Conservation (phyloP, 2,888 invertebrate species). For the Stegophylla sp. region DNA sequence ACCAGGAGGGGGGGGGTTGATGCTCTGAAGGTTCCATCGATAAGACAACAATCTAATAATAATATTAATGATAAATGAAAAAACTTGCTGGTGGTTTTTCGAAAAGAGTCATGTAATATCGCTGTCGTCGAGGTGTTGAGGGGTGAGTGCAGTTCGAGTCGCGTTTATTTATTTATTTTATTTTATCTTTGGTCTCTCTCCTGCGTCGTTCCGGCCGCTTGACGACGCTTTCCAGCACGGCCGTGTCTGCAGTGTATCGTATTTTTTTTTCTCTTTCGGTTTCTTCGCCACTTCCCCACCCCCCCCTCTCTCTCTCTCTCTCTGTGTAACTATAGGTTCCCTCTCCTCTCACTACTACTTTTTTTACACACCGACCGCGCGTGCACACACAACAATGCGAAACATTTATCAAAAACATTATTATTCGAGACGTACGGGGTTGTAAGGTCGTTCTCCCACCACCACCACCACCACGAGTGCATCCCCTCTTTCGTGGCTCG, state of each 20-base stretch:
- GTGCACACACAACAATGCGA: background rate
- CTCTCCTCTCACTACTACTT: background rate
- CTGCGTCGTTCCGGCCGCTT: too few relatives aligned
- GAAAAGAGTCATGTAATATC: background rate
- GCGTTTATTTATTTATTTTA: background rate
- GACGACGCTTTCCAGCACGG: too few relatives aligned
- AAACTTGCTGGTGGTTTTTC: conserved; percentile 15
- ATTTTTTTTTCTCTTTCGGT: background rate
- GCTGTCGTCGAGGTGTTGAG: background rate
- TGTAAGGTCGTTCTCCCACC: background rate
- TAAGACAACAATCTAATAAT: too few relatives aligned
- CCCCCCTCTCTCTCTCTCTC: background rate
- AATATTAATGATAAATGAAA: conserved; percentile 25
- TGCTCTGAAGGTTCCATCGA: conserved; percentile 22
- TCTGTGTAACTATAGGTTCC: too few relatives aligned
- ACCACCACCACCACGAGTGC: background rate
- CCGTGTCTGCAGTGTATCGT: too few relatives aligned
- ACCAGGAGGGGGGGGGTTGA: background rate
- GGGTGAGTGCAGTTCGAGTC: background rate
- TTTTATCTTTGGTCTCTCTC: background rate
- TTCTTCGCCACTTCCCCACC: background rate
- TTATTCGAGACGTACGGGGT: conserved; percentile 37
- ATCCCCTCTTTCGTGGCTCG: background rate
- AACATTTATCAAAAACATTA: conserved; percentile 55
- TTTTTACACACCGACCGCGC: background rate